Conservation (phyloP, 2,113 vertebrate species). For the Grallaria varia region DNA sequence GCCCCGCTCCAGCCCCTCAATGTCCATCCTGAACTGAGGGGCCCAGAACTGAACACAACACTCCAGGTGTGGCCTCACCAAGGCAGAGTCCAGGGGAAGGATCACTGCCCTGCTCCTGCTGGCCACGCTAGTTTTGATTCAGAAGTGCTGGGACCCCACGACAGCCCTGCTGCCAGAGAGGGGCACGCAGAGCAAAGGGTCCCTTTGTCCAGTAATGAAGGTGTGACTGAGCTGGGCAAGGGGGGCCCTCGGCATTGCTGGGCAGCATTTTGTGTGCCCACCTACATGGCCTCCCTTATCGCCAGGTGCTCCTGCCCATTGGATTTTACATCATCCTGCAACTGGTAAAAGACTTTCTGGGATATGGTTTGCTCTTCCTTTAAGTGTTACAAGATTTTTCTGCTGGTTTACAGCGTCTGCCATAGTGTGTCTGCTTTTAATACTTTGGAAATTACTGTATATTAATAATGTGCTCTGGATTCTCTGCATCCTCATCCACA, state of each 20-base stretch:
- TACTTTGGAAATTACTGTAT: neutral
- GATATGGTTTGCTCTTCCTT: neutral
- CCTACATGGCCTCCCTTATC: neutral
- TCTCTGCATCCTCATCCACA: neutral
- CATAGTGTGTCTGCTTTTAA: neutral
- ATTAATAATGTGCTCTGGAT: neutral
- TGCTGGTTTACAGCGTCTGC: neutral
- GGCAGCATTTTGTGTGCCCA: fast-evolving
- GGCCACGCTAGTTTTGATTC: no score
- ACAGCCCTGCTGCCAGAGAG: fast-evolving
- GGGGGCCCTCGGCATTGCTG: neutral
- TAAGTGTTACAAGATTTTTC: neutral
- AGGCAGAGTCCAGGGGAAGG: no score
- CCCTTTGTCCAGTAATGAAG: neutral
- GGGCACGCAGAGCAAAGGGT: neutral
- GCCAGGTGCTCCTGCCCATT: neutral
- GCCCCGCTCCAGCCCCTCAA: no score
- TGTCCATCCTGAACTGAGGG: no score
- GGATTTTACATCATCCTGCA: neutral
- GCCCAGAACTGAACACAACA: no score
- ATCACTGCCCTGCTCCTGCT: no score
- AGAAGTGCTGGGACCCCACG: neutral
- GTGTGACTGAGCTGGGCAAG: fast-evolving
- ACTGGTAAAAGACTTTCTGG: neutral
- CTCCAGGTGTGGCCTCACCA: no score